Conservation (phyloP, 2,888 invertebrate species). For the Rhogogaster chlorosoma region DNA sequence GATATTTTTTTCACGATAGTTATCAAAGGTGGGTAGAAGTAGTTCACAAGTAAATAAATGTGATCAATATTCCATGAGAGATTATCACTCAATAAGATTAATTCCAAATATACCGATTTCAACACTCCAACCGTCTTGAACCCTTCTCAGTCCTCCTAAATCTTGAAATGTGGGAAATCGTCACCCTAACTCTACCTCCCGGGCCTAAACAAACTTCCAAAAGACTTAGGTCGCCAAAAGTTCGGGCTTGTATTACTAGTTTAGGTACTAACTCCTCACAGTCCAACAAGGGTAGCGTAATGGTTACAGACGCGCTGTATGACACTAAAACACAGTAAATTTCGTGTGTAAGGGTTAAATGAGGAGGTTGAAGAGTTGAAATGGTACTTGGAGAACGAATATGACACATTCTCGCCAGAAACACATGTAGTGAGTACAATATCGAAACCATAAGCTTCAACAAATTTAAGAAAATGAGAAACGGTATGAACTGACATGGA, state of each 20-base stretch:
- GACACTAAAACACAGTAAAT: neutral
- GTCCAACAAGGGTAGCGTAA: neutral
- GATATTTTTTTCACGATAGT: too few species aligned
- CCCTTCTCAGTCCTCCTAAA: neutral
- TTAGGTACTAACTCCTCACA: neutral
- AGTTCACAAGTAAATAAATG: too few species aligned
- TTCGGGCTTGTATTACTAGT: conserved; percentile 16
- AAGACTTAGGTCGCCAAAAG: neutral
- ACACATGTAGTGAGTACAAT: neutral
- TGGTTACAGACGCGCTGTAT: neutral
- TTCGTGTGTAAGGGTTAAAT: neutral
- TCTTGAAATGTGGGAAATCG: neutral
- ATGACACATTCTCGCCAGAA: neutral
- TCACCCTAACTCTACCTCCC: neutral
- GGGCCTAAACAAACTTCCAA: conserved; percentile 7
- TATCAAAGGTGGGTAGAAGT: too few species aligned
- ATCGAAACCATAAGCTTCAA: too few species aligned
- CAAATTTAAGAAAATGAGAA: neutral
- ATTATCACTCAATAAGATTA: too few species aligned
- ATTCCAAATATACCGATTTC: too few species aligned
- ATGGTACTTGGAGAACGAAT: neutral
- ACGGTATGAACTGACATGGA: neutral
- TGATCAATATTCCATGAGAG: too few species aligned
- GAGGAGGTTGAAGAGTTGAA: neutral
- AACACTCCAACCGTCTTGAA: too few species aligned